These are phyloP conservation scores for Epicampocera succincta DNA, from an alignment of 2,888 invertebrate species.

Conservation along the genomic window DNA sequence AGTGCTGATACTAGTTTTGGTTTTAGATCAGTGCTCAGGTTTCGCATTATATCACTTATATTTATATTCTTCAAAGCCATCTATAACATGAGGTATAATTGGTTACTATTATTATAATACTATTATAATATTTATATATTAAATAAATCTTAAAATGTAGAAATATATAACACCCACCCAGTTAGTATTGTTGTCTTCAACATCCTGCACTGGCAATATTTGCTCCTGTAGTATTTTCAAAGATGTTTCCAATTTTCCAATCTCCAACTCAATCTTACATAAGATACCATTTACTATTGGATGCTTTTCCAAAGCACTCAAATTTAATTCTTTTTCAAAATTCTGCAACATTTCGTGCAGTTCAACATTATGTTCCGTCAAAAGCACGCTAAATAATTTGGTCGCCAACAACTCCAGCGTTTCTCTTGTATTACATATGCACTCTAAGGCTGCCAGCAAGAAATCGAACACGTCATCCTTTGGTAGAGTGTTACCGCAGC, in stretches of 20 bases:
- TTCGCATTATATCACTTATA: constrained; percentile 39
- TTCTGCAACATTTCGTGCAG: constrained; percentile 15
- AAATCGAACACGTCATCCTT: constrained; percentile 34
- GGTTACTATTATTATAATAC: neutral
- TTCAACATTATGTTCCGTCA: constrained; percentile 42
- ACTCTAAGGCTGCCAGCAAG: constrained; percentile 24
- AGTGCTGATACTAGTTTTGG: constrained; percentile 26
- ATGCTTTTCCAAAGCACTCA: constrained; percentile 11
- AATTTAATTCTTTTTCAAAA: constrained; percentile 1
- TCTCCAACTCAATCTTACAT: constrained; percentile 21
- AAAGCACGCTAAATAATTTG: constrained; percentile 44
- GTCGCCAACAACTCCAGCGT: constrained; percentile 9
- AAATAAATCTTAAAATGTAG: constrained; percentile 34
- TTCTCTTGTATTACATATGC: constrained; percentile 32
- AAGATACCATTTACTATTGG: constrained; percentile 9
- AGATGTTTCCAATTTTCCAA: constrained; percentile 30
- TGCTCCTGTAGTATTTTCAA: constrained; percentile 43
- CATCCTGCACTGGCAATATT: constrained; percentile 16
- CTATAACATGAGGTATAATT: neutral
- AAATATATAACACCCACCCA: constrained; percentile 36
- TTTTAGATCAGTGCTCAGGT: constrained; percentile 35
- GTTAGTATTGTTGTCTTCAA: neutral
- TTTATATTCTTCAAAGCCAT: constrained; percentile 42
- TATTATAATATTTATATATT: neutral
- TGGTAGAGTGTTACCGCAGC: constrained; percentile 4